Evolutionary conservation across 2,797 vertebrate genomes (phyloP), one percentile per base, ranked within the genome.

Genomic region (Pogonophryne albipinna): DNA sequence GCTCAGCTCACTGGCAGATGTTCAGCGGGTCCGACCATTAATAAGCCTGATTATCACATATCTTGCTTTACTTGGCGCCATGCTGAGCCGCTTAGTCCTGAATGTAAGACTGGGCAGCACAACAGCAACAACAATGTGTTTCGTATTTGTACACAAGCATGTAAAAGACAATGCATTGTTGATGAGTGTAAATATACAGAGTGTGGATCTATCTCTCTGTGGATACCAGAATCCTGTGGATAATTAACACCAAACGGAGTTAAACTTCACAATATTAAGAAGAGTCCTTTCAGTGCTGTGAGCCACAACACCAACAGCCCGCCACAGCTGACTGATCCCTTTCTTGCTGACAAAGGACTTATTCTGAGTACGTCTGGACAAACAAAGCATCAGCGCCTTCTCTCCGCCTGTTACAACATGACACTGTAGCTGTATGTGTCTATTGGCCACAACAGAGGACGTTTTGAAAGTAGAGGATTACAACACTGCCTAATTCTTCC

Each of bases 341-440:
- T 52, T 85, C 77, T 59, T 78, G 88, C 88, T 76, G 84, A 91
- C 76, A 72, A 85, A 78, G 76, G 76, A 76, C 76, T 85, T 90
- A 76, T 84, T 86, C 80, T 76, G 74, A 83, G n/a, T 56, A 27
- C 47, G 81, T 69, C 60, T 70, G 53, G 73, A 82, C 41, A 82
- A 41, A 85, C 77, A 93, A 87, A 85, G 82, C 80, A 76, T 65
- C 78, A 78, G 78, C 73, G 76, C 77, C 79, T 82, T 65, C 78
- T 58, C 70, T 67, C 70, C 38, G 84, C 85, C 80, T 76, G 85
- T 88, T 80, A 86, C 86, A 84, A 85, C 89, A 85, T 20, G 50
- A 85, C 85, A 84, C 70, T 66, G 74, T 53, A 45, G 76, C 70
- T 45, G 68, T 4, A 1, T 52, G 63, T 4, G 42, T 77, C 67